Conservation (phyloP, 2,797 vertebrate genomes). For the Sebastes taczanowskii region DNA sequence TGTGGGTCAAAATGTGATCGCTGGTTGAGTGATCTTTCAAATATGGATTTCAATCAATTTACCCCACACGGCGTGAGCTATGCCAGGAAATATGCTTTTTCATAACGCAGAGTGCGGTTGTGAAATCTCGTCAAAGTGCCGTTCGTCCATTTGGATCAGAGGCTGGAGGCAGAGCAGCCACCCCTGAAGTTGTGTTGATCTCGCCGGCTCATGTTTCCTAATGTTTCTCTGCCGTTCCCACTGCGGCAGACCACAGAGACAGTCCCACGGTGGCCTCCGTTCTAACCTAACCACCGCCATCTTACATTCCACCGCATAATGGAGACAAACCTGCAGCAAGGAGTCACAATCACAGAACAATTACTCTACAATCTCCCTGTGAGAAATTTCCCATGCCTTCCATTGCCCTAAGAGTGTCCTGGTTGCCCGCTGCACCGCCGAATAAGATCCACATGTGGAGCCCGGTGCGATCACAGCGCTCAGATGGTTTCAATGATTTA, state of each 20-base stretch:
- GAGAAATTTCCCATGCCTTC: conserved; percentile 8
- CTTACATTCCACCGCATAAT: conserved; percentile 52
- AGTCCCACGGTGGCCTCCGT: conserved; percentile 51
- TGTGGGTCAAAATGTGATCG: conserved; percentile 41
- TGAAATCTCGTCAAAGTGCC: conserved; percentile 29
- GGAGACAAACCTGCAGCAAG: neutral
- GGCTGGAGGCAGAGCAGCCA: conserved; percentile 26
- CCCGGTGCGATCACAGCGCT: conserved; percentile 15
- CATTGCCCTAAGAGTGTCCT: neutral
- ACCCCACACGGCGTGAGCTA: neutral
- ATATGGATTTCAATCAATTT: conserved; percentile 53
- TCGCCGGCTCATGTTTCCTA: conserved; percentile 53
- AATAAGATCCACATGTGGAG: conserved; percentile 34
- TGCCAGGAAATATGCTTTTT: conserved; percentile 35
- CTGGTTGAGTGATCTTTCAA: conserved; percentile 37
- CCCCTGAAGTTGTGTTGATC: conserved; percentile 44
- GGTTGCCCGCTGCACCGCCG: neutral
- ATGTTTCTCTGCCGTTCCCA: conserved; percentile 48
- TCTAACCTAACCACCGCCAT: conserved; percentile 33
- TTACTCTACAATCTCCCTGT: neutral
- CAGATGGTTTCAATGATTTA: conserved; percentile 53
- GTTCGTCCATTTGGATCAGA: conserved; percentile 30
- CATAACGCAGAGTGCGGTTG: conserved; percentile 5
- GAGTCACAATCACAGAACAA: conserved; percentile 11
- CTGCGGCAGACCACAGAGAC: conserved; percentile 66